Evolutionary conservation across 2,113 vertebrate genomes (phyloP).

Genomic region (Odocoileus hemionus): DNA sequence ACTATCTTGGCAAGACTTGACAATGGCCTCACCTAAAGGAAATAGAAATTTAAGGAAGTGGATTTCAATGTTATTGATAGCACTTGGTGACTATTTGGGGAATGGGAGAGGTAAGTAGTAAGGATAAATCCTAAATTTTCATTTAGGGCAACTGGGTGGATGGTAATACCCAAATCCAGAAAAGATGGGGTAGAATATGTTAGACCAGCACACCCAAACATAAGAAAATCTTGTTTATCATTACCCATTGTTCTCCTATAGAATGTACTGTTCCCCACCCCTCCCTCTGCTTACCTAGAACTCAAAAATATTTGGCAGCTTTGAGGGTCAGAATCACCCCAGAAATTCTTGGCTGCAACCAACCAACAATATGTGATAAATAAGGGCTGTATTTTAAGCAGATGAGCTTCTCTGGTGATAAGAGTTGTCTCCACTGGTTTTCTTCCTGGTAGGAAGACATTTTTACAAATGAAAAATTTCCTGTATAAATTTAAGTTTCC

Average conservation of each 20-base stretch:
- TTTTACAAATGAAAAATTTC: background rate
- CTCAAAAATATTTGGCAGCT: background rate
- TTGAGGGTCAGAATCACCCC: background rate
- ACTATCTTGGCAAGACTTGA: background rate
- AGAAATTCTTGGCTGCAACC: background rate
- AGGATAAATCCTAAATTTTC: background rate
- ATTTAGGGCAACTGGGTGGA: background rate
- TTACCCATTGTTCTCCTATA: background rate
- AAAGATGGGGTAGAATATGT: background rate
- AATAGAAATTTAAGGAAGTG: background rate
- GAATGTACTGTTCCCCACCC: background rate
- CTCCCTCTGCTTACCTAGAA: background rate
- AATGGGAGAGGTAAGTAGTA: background rate
- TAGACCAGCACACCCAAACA: background rate
- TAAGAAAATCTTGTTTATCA: background rate
- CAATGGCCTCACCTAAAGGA: background rate
- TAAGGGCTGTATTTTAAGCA: background rate
- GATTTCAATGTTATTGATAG: background rate
- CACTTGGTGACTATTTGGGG: background rate
- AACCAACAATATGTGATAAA: background rate
- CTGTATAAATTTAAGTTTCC: background rate
- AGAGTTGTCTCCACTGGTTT: background rate
- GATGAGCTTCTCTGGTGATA: background rate
- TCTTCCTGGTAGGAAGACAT: background rate
- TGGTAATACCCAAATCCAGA: background rate